Conservation (phyloP, 53 echinoderm and acorn worm genomes). For the Holothuria leucospilota region DNA sequence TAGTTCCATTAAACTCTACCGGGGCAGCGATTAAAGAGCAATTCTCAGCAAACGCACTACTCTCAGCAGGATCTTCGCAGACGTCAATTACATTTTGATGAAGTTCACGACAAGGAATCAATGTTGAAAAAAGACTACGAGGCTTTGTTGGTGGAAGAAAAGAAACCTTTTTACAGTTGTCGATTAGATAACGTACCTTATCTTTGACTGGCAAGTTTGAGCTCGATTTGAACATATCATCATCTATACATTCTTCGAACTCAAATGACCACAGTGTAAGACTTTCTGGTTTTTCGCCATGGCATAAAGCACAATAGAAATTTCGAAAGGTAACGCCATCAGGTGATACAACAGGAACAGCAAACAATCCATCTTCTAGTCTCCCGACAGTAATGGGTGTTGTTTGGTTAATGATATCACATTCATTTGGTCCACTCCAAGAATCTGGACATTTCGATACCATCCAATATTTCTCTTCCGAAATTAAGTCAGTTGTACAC, state of each 20-base stretch:
- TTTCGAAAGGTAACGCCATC: conserved; percentile 14
- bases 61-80: not conserved
- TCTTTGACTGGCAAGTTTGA: not conserved
- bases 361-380: conserved; percentile 17
- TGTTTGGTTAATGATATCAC: conserved; percentile 3
- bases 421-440: not conserved
- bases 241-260: not conserved
- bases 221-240: not conserved
- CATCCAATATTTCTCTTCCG: conserved; percentile 20
- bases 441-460: conserved; percentile 19
- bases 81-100: not conserved
- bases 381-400: not conserved
- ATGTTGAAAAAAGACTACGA: not conserved
- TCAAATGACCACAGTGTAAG: conserved; percentile 6
- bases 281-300: not conserved
- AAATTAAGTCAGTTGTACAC: conserved; percentile 26
- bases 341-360: conserved; percentile 12
- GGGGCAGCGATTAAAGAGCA: conserved; percentile 26
- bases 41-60: not conserved
- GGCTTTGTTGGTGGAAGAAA: conserved; percentile 2
- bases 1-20: not conserved
- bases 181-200: not conserved
- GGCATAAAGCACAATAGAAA: conserved; percentile 27
- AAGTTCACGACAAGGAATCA: conserved; percentile 13
- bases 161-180: not conserved